Evolutionary conservation across 2,113 vertebrate species (phyloP).

Genomic region (Bubo bubo): DNA sequence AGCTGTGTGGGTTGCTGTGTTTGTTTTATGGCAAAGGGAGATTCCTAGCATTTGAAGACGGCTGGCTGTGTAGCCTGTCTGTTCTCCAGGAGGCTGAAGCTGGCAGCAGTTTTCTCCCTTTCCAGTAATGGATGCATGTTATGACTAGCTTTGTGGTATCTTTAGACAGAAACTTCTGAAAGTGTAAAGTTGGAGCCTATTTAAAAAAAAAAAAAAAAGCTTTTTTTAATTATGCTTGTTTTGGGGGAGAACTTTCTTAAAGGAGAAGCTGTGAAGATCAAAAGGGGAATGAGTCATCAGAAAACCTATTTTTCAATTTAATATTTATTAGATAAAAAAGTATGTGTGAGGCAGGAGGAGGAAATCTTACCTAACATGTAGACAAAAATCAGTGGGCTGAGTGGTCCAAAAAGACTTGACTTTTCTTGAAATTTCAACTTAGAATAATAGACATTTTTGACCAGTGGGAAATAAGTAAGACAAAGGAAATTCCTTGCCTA

Average conservation of each 20-base stretch:
- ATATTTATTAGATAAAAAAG: conserved; percentile 43
- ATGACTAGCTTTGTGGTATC: conserved; percentile 15
- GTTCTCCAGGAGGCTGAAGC: neutral
- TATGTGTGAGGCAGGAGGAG: neutral
- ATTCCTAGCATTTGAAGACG: neutral
- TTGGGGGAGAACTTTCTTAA: conserved; percentile 38
- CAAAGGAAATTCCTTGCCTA: conserved; percentile 42
- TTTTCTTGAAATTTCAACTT: neutral
- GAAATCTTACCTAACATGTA: neutral
- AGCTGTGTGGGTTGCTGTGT: neutral
- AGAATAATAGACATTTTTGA: conserved; percentile 15
- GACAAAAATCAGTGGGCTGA: neutral
- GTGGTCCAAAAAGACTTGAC: neutral
- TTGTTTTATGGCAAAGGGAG: conserved; percentile 1
- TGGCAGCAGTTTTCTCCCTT: conserved; percentile 42
- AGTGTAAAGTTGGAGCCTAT: neutral
- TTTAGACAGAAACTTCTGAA: conserved; percentile 31
- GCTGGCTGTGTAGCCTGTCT: neutral
- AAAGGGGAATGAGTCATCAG: conserved; percentile 32
- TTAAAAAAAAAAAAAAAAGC: neutral
- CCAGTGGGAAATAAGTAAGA: conserved; percentile 39
- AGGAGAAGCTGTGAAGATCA: conserved; percentile 45
- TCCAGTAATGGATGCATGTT: conserved; percentile 35
- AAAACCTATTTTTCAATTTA: neutral
- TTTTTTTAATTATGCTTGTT: neutral